Base-by-base conservation (phyloP, 2,113 vertebrate genomes). In the Siniperca chuatsi region DNA sequence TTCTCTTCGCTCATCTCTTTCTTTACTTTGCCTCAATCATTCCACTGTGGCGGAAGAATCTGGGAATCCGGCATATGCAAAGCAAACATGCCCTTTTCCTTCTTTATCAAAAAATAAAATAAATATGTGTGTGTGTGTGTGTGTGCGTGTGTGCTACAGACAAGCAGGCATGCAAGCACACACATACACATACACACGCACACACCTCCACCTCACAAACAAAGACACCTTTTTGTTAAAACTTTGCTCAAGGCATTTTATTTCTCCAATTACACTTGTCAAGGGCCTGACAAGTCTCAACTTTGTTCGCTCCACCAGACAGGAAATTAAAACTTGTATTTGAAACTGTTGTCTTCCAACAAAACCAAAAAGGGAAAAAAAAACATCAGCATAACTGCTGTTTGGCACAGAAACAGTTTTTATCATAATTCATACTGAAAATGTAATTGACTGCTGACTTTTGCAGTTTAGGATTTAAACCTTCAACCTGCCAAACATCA, bases 261-360 rank as follows among this genome's bases (percentile, higher is more conserved):
- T 87, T 84, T 86, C 85, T 89, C 78, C 85, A 89, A 89, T 92
- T 88, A 89, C 80, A 83, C 78, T 83, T 61, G 85, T 90, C 79
- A 35, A 77, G 48, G 62, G 46, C 35, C 86, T 84, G 81, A 87
- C 87, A 87, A 88, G 88, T 88, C 68, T 88, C 73, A 78, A 87
- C 83, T 91, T 85, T 81, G 84, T 90, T 89, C 48, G 29, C 58
- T 81, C 23, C 84, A 79, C 50, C 71, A 64, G 66, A 79, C 84
- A 91, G 91, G 89, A 94, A 93, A 90, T 92, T 83, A 84, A 87
- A 89, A 92, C 78, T 75, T 46, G 67, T 74, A 70, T 89, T 55
- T 78, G 37, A 87, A 84, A 86, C 74, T 6, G 44, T 60, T 75
- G 62, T 86, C 75, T 88, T 87, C 80, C 67, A 86, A 81, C 75